These are phyloP conservation scores for Phoenicopterus ruber DNA, from an alignment of 2,113 vertebrate species.

Conservation along the genomic window DNA sequence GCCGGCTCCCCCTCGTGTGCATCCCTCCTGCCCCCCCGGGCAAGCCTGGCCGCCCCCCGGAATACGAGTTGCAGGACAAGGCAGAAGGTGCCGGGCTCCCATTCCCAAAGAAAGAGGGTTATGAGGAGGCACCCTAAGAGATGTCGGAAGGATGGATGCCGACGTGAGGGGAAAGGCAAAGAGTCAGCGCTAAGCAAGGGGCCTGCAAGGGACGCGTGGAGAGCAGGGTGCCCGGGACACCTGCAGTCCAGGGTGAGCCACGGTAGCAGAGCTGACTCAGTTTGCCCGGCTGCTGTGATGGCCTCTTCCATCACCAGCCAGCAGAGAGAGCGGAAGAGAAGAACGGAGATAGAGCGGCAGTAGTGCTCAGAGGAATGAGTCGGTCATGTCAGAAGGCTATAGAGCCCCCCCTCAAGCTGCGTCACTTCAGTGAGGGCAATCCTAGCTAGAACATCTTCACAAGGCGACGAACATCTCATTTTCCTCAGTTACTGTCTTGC, in stretches of 20 bases:
- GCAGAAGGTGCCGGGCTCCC: no score
- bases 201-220: neutral
- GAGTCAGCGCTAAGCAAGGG: neutral
- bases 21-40: neutral
- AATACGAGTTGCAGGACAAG: rapidly evolving
- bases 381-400: neutral
- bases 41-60: rapidly evolving
- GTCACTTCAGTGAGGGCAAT: neutral
- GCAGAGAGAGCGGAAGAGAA: neutral
- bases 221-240: neutral
- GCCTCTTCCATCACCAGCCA: neutral
- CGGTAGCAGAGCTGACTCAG: neutral
- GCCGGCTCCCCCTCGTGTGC: rapidly evolving
- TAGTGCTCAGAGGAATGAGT: neutral
- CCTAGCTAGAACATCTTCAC: neutral
- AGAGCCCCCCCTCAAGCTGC: neutral
- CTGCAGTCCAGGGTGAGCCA: rapidly evolving
- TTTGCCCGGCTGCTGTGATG: neutral
- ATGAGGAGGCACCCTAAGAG: rapidly evolving
- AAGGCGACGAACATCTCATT: neutral
- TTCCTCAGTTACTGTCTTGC: neutral
- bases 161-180: neutral
- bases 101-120: rapidly evolving
- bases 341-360: neutral
- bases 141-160: neutral